Evolutionary conservation across 2,113 vertebrate species (phyloP), one percentile per base, ranked within the genome.

Genomic region (Marcusenius ussheri): DNA sequence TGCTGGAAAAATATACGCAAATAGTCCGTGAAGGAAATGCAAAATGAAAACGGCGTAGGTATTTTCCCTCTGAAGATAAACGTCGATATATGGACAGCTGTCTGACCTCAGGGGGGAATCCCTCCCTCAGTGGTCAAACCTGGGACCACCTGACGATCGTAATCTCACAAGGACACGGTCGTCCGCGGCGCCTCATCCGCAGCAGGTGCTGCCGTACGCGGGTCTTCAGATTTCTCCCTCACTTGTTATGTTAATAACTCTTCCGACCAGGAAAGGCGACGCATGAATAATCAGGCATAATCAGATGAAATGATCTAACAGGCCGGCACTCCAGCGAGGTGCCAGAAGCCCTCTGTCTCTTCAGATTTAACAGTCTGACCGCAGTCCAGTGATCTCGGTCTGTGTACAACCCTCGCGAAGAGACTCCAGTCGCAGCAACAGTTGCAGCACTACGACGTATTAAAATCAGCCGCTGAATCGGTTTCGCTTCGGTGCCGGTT

Each of bases 291-390:
- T 80, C 74, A 80, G 35, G 35, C 74, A 80, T 80, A 80, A 42
- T 80, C 74, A 80, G 74, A 80, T 80, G 74, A 42, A 80, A 80
- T 80, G 74, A 80, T 80, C 74, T 77, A 80, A 80, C 74, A 19
- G 74, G 74, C 70, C 74, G 74, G 74, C 70, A 35, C 70, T 77
- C 31, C 70, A 77, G 70, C 35, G 15, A 77, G 70, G 35, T 35
- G 74, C 35, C 35, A 42, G 74, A 42, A 39, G 1, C 74, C 39
- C 74, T 80, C 35, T 19, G 74, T 80, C 74, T 39, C 74, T 42
- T 15, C 35, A 42, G 35, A 80, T 80, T 80, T 80, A 80, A 70
- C 62, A 80, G 74, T 80, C 35, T 19, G 74, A 80, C 74, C 74
- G 74, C 74, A 80, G 74, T 42, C 35, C 74, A 80, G 15, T 11